Conservation (phyloP, 2,888 invertebrate genomes). For the Scaptomyza parva region DNA sequence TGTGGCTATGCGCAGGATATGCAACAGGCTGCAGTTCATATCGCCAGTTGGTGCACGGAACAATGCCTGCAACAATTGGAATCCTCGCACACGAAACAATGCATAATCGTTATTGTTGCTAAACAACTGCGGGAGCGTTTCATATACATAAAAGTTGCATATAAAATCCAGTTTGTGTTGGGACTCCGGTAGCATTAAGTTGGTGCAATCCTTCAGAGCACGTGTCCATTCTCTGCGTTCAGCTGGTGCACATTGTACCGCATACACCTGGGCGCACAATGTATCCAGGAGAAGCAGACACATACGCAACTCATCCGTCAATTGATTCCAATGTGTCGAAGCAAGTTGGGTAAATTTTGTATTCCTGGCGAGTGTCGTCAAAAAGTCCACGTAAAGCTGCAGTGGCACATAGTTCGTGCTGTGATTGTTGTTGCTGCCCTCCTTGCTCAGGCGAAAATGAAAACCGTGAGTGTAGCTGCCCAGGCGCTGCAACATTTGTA, state of each 20-base stretch:
- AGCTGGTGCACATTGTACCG: slow-evolving; percentile 32
- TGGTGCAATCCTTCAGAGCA: slow-evolving; percentile 85
- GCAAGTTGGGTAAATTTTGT: slow-evolving; percentile 82
- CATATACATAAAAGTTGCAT: slow-evolving; percentile 86
- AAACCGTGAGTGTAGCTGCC: slow-evolving; percentile 53
- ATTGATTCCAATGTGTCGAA: slow-evolving; percentile 70
- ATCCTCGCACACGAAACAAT: slow-evolving; percentile 86
- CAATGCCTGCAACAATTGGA: slow-evolving; percentile 81
- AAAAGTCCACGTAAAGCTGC: slow-evolving; percentile 86
- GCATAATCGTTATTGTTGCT: slow-evolving; percentile 82
- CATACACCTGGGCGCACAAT: slow-evolving; percentile 44
- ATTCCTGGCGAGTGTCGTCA: slow-evolving; percentile 86
- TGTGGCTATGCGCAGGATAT: slow-evolving; percentile 82
- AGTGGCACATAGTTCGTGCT: slow-evolving; percentile 86
- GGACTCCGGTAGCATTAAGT: slow-evolving; percentile 84
- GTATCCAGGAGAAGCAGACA: slow-evolving; percentile 71
- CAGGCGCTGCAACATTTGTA: slow-evolving; percentile 66
- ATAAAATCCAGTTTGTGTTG: slow-evolving; percentile 86
- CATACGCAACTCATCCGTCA: slow-evolving; percentile 48
- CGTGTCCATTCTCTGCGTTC: slow-evolving; percentile 70
- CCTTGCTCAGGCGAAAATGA: slow-evolving; percentile 41
- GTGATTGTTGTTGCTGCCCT: slow-evolving; percentile 76
- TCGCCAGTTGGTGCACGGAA: slow-evolving; percentile 25
- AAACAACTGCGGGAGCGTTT: slow-evolving; percentile 42
- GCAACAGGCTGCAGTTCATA: slow-evolving; percentile 52